Percentiles rank a stretch among this genome's conserved stretches.
Conservation (phyloP, 1,140 invertebrate genomes). For the Drosophila repleta region DNA sequence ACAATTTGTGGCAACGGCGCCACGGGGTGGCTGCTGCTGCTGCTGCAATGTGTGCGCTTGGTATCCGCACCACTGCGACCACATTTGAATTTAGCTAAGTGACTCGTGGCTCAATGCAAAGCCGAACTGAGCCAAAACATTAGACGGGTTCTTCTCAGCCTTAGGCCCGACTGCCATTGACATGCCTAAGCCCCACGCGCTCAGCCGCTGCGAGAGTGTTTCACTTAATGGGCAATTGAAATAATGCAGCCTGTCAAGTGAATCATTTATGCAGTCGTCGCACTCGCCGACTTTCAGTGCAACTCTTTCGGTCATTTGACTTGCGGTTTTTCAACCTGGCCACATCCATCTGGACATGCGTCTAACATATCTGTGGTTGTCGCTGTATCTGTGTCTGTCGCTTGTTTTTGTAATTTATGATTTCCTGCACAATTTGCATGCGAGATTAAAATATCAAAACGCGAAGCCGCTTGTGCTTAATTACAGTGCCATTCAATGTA, state of each 20-base stretch:
- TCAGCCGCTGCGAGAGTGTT: constrained; percentile 19
- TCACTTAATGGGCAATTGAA: constrained; percentile 45
- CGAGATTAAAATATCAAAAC: constrained; percentile 71
- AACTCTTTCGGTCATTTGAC: constrained; percentile 22
- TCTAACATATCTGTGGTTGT: background rate
- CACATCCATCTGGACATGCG: background rate
- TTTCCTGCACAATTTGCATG: constrained; percentile 70
- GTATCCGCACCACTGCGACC: constrained; percentile 3
- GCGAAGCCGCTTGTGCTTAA: constrained; percentile 54
- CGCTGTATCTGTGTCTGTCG: background rate
- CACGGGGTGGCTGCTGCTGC: constrained; percentile 36
- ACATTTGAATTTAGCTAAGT: constrained; percentile 28
- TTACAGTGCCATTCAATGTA: constrained; percentile 60
- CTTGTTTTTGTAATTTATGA: constrained; percentile 69
- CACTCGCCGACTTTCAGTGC: background rate
- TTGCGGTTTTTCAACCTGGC: constrained; percentile 51
- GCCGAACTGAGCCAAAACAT: constrained; percentile 17
- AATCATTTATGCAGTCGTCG: constrained; percentile 29
- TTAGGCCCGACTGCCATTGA: constrained; percentile 15
- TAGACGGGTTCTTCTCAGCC: constrained; percentile 27
- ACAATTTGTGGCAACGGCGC: constrained; percentile 66
- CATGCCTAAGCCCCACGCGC: constrained; percentile 28
- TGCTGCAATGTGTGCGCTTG: constrained; percentile 13
- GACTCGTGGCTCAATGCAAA: constrained; percentile 3
- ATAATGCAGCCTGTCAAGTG: constrained; percentile 40